A percentile compares a stretch with the other conserved stretches of the same genome.
phyloP scores from a whole-genome alignment of 2,888 invertebrate species.

The Rhagium mordax region DNA sequence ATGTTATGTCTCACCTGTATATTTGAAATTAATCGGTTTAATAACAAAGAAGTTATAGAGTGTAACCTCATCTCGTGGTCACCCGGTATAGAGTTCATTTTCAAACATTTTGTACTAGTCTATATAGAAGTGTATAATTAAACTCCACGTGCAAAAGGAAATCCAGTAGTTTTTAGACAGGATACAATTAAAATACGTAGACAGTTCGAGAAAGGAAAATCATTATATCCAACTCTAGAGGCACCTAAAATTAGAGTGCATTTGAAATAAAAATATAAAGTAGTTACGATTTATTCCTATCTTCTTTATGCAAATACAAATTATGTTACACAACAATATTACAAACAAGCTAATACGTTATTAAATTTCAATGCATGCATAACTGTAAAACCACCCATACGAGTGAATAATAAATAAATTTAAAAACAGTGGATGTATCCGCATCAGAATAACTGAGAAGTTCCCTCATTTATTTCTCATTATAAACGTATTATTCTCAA shows the following conservation, averaged over 20 bases:
- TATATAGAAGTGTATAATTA: no score
- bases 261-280: no score
- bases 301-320: neutral
- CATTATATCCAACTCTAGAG: no score
- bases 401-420: neutral
- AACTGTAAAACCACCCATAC: neutral
- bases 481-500: neutral
- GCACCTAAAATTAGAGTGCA: no score
- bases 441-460: neutral
- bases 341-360: neutral
- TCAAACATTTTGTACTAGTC: no score
- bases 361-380: neutral
- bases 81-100: no score
- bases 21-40: no score
- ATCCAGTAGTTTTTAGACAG: no score
- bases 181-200: neutral
- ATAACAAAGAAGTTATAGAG: no score
- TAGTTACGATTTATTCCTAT: neutral
- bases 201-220: neutral
- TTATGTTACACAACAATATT: neutral
- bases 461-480: neutral
- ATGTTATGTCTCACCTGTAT: no score
- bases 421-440: neutral
- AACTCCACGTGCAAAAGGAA: no score
- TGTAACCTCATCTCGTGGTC: no score